phyloP scores from a whole-genome alignment of 1,140 invertebrate species.

The Leptestheria dahalacensis region DNA sequence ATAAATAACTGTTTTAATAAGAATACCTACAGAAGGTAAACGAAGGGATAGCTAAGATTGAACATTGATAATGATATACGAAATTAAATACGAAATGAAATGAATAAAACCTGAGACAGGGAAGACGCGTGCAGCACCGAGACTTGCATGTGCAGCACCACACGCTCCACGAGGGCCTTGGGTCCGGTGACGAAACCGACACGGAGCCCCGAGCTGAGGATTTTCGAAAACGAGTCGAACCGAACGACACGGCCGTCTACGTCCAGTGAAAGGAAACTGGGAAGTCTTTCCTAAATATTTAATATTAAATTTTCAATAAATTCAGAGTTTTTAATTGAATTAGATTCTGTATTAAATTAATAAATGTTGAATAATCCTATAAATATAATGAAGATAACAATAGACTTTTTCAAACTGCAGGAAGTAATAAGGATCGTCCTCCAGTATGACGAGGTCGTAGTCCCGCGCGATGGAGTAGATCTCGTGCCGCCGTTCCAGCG shows the following conservation, averaged over 20 bases:
- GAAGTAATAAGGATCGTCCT: constrained; percentile 69
- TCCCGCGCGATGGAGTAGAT: constrained; percentile 57
- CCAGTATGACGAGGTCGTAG: constrained; percentile 60
- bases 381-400: not conserved
- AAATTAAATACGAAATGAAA: too few relatives aligned
- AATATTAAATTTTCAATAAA: not conserved
- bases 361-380: not conserved
- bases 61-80: too few relatives aligned
- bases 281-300: constrained; percentile 34
- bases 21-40: too few relatives aligned
- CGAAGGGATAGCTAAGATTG: too few relatives aligned
- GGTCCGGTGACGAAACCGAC: constrained; percentile 55
- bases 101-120: constrained; percentile 60
- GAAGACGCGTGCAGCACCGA: constrained; percentile 54
- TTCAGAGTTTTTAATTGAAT: too few relatives aligned
- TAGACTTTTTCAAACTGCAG: constrained; percentile 43
- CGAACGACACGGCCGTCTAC: constrained; percentile 56
- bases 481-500: constrained; percentile 44
- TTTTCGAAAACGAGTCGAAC: constrained; percentile 66
- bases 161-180: constrained; percentile 37
- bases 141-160: constrained; percentile 54
- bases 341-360: constrained; percentile 2
- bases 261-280: constrained; percentile 57
- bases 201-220: constrained; percentile 52
- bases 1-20: too few relatives aligned